Base-by-base conservation (phyloP, 1,140 invertebrate species). In the Anoplophora glabripennis region DNA sequence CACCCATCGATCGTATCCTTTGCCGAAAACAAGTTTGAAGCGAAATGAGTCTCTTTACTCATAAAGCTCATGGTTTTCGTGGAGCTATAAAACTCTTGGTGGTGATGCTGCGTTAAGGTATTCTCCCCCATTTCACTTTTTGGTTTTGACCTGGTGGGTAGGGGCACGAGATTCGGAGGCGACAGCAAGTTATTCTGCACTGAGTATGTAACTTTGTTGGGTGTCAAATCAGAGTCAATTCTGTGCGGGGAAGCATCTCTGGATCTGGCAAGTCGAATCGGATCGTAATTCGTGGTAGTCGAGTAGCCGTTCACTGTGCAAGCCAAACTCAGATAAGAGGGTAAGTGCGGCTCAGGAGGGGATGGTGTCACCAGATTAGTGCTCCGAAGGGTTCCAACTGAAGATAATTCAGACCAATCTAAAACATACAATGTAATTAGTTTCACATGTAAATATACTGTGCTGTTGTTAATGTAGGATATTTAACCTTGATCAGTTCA, bases 281-380 rank as follows among this genome's bases (percentile, higher is more conserved):
- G 88, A 70, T 90, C 87, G 81, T 93, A 93, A 56, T 89, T 89
- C 9, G 86, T 91, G 44, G 89, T 82, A 66, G 88, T 89, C 0
- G 88, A 89, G 73, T 95, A 95, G 8, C 93, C 93, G 77, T 89
- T 93, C 21, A 94, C 90, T 12, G 90, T 92, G 73, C 92, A 93
- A 47, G 92, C 90, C 48, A 95, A 77, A 69, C 88, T 89, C 42
- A 95, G 76, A 74, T 95, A 95, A 52, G 90, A 93, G 0, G 92
- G 92, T 69, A 75, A 46, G 36, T 64, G 61, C 14, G 63, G 57
- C 21, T 58, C 28, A 14, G 49, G 45, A 21, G 57, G 46, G 33
- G 61, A 47, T 10, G 63, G 63, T 8, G 65, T 67, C 15, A 59
- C 48, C 3, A 73, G 36, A 38, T 65, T 70, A 8, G 63, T 57